phyloP scores from a whole-genome alignment of 2,113 vertebrate species.

The Tyto alba region DNA sequence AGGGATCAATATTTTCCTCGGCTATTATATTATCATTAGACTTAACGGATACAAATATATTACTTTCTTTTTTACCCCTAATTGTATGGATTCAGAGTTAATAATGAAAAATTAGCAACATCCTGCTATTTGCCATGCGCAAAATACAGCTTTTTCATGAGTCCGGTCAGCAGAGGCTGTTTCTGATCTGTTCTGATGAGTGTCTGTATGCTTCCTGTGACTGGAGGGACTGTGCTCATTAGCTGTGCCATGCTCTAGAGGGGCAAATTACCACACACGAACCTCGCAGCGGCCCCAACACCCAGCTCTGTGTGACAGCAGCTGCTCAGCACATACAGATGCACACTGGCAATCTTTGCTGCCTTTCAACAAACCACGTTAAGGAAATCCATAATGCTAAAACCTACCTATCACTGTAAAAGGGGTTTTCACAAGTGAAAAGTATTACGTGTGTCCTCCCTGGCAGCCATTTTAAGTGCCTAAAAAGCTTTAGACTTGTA shows the following conservation, averaged over 20 bases:
- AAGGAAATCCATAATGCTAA: background rate
- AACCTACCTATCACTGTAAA: background rate
- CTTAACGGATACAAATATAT: background rate
- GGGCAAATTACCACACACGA: conserved; percentile 22
- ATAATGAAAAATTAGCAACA: background rate
- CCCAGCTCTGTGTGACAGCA: background rate
- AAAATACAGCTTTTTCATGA: background rate
- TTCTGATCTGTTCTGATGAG: background rate
- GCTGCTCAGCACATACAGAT: conserved; percentile 22
- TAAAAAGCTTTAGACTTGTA: background rate
- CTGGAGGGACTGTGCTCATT: conserved; percentile 27
- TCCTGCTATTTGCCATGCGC: background rate
- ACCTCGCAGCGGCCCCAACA: conserved; percentile 4
- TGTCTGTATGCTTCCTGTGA: background rate
- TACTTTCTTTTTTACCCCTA: background rate
- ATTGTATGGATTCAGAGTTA: background rate
- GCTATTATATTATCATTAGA: background rate
- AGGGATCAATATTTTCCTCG: background rate
- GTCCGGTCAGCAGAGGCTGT: background rate
- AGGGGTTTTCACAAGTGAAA: background rate
- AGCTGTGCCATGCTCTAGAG: background rate
- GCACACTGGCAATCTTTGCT: background rate
- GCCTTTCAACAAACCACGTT: background rate
- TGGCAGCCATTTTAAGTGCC: conserved; percentile 6
- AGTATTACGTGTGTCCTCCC: background rate